A percentile compares a stretch with the other conserved stretches of the same genome.
These are phyloP conservation scores for Geococcyx californianus DNA, from an alignment of 2,113 vertebrate species.

Conservation along the genomic window DNA sequence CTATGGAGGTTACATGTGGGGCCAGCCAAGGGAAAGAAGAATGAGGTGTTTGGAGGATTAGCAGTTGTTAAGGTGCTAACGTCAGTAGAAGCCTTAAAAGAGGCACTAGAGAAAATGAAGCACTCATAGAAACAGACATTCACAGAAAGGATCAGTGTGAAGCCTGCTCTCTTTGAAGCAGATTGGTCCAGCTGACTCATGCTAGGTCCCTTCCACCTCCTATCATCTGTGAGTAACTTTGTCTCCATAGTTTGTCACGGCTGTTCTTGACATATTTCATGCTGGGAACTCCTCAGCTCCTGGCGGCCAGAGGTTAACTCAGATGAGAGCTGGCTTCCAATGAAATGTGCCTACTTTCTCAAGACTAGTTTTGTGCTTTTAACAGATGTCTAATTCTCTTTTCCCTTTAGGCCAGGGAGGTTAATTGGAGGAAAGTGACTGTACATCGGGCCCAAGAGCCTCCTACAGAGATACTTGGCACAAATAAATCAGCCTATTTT, in stretches of 20 bases:
- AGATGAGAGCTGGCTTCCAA: constrained; percentile 36
- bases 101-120: neutral
- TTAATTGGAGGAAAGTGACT: constrained; percentile 67
- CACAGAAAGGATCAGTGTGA: neutral
- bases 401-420: constrained; percentile 54
- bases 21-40: neutral
- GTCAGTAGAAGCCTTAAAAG: neutral
- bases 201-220: neutral
- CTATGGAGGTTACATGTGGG: neutral
- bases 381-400: constrained; percentile 66
- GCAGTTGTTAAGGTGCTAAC: neutral
- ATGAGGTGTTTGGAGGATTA: neutral
- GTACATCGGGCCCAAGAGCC: constrained; percentile 55
- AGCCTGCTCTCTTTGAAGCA: neutral
- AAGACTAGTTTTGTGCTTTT: constrained; percentile 51
- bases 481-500: constrained; percentile 61
- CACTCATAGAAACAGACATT: too few species aligned
- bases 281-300: constrained; percentile 10
- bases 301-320: constrained; percentile 52
- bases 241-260: neutral
- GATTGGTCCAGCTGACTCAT: neutral
- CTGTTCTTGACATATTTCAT: constrained; percentile 3
- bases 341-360: constrained; percentile 48
- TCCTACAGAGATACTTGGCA: constrained; percentile 59
- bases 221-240: neutral